Evolutionary conservation across 2,113 vertebrate genomes (phyloP).

Genomic region (Columba livia): DNA sequence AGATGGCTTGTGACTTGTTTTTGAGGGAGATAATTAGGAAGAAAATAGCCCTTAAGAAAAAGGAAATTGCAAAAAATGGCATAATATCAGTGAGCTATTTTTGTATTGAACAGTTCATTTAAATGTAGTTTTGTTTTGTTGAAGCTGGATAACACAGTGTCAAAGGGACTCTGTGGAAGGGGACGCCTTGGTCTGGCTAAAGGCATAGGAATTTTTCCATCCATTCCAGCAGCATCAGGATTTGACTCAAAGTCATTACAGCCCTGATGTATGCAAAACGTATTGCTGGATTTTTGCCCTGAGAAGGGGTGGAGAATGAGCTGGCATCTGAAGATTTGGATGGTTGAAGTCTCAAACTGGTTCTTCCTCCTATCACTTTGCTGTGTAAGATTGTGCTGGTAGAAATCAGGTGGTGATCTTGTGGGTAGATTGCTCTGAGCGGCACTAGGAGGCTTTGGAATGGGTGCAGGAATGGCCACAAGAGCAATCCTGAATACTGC

Average conservation of each 20-base stretch:
- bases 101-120: neutral
- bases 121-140: neutral
- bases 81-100: neutral
- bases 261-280: neutral
- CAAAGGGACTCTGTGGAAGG: neutral
- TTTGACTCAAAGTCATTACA: neutral
- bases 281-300: neutral
- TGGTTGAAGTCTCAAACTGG: neutral
- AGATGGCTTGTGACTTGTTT: neutral
- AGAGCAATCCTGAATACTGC: neutral
- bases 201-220: neutral
- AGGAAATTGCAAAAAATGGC: neutral
- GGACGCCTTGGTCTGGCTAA: neutral
- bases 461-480: neutral
- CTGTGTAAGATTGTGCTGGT: neutral
- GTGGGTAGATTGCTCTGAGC: neutral
- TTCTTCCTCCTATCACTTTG: neutral
- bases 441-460: neutral
- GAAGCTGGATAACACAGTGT: neutral
- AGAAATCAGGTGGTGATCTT: neutral
- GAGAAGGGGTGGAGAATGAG: neutral
- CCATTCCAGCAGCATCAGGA: neutral
- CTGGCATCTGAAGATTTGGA: neutral
- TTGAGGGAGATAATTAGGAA: neutral
- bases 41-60: slow-evolving; percentile 16